phyloP scores from a whole-genome alignment of 2,113 vertebrate species.

The human (Homo sapiens) region GRCh38 chr22:30617001-30617500 shows the following conservation, averaged over 20 bases:
- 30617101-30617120: not conserved
- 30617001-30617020: not conserved
- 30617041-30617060: not conserved
- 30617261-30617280: not conserved
- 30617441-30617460: constrained; percentile 84
- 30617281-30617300: not conserved
- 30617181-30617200: not conserved
- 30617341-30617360: not conserved
- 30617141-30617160: not conserved
- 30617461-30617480: constrained; percentile 82
- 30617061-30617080: not conserved
- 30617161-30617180: not conserved
- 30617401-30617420: constrained; percentile 10
- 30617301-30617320: not conserved
- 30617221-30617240: not conserved
- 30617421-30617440: constrained; percentile 64
- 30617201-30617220: not conserved
- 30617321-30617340: constrained; percentile 78
- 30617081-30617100: not conserved
- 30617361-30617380: constrained; percentile 53
- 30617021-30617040: not conserved
- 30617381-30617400: constrained; percentile 83
- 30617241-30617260: not conserved
- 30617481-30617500: constrained; percentile 87
- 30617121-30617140: not conserved